Base-by-base conservation (phyloP, 2,888 invertebrate species). In the Phyllotreta striolata region DNA sequence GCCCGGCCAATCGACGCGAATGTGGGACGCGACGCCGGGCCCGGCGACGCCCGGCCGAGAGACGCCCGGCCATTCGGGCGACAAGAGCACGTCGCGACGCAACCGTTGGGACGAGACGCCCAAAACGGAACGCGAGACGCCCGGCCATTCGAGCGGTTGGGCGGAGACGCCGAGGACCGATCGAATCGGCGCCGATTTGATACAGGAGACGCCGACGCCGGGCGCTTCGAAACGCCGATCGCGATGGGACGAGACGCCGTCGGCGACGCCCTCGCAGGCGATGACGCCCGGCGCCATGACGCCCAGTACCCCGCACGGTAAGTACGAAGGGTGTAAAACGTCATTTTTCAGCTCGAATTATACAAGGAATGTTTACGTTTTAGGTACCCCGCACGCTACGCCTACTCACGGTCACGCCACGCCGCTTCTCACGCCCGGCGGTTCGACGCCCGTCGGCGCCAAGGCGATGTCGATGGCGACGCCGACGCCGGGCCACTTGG, bases 61-160 rank as follows among this genome's bases (percentile, higher is more conserved):
- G 35, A 96, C 96, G 1, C 96, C 96, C 0, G 92, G 92, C 0
- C 87, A 88, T 24, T 24, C 24, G 64, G 65, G 66, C 39, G 89
- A 89, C 59, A 83, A 84, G 69, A 84, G 84, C 66, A 92, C 91
- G 37, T 89, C 91, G 12, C 84, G 98, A 8, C 87, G 98, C 51
- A 99, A 99, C 84, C 89, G 99, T 64, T 99, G 99, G 99, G 99
- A 99, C 82, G 99, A 99, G 83, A 99, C 99, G 0, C 99, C 99
- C 0, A 96, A 96, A 84, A 96, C 97, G 3, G 97, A 97, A 79
- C 86, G 97, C 79, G 97, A 97, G 84, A 98, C 98, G 0, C 97
- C 98, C 0, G 97, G 96, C 0, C 95, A 98, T 80, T 78, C 79
- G 0, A 95, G 96, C 78, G 98, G 98, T 1, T 99, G 99, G 99